These are phyloP conservation scores for Serrognathus titanus DNA, from an alignment of 2,888 invertebrate genomes.

Conservation along the genomic window DNA sequence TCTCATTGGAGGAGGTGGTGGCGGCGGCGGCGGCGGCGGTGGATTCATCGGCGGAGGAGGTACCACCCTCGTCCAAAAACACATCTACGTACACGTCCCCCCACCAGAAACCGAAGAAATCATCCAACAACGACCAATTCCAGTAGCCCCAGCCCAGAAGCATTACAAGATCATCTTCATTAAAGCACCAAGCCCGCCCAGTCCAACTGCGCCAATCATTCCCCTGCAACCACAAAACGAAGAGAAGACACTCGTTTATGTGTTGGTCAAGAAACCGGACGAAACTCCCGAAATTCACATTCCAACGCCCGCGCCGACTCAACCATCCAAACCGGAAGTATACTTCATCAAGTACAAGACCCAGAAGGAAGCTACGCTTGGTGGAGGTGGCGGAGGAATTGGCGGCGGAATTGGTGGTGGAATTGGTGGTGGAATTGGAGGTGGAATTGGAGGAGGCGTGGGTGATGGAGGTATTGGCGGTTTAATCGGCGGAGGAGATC, in stretches of 20 bases:
- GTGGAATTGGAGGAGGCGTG: slow-evolving; percentile 19
- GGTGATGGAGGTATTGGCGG: slow-evolving; percentile 17
- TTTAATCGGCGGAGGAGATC: slow-evolving; percentile 13
- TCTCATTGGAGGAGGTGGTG: slow-evolving; percentile 34
- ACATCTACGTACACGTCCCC: slow-evolving; percentile 84
- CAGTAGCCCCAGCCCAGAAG: slow-evolving; percentile 71
- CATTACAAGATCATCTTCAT: slow-evolving; percentile 91
- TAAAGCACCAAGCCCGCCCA: slow-evolving; percentile 78
- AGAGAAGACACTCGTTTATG: slow-evolving; percentile 84
- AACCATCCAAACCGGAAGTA: slow-evolving; percentile 82
- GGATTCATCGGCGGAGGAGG: slow-evolving; percentile 37
- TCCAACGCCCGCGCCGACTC: slow-evolving; percentile 72
- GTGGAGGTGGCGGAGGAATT: slow-evolving; percentile 37
- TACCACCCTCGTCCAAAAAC: slow-evolving; percentile 71
- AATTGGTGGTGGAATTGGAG: slow-evolving; percentile 25
- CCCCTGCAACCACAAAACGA: slow-evolving; percentile 77
- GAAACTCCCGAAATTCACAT: slow-evolving; percentile 55
- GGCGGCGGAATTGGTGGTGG: slow-evolving; percentile 44
- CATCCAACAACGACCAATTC: slow-evolving; percentile 59
- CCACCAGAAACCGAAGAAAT: slow-evolving; percentile 77
- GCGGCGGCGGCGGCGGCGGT: slow-evolving; percentile 39
- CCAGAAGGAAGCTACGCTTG: slow-evolving; percentile 50
- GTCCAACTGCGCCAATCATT: slow-evolving; percentile 73
- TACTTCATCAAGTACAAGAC: slow-evolving; percentile 84
- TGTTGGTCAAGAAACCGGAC: slow-evolving; percentile 71